Conservation (phyloP, 2,797 vertebrate genomes). For the Adrianichthys oophorus region DNA sequence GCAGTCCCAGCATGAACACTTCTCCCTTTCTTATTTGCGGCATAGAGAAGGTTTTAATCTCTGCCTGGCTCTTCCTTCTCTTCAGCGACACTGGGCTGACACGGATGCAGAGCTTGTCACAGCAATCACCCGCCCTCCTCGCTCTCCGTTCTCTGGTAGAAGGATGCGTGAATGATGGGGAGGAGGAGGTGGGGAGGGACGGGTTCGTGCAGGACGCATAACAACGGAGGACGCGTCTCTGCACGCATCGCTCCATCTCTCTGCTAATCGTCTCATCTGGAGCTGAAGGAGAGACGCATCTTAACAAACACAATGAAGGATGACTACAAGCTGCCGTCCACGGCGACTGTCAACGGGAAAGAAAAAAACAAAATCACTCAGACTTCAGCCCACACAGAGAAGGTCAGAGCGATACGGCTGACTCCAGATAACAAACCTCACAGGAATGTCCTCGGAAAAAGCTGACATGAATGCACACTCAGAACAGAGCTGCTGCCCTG, state of each 20-base stretch:
- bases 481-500: conserved; percentile 26
- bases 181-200: conserved; percentile 23
- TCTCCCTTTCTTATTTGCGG: no score
- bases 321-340: conserved; percentile 52
- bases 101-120: conserved; percentile 59
- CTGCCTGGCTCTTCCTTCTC: conserved; percentile 27
- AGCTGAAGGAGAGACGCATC: conserved; percentile 32
- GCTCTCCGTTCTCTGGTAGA: conserved; percentile 47
- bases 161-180: conserved; percentile 62
- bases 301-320: conserved; percentile 48
- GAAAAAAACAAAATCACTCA: conserved; percentile 26
- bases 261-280: conserved; percentile 48
- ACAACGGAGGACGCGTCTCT: conserved; percentile 54
- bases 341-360: conserved; percentile 51
- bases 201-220: conserved; percentile 59
- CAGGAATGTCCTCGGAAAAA: conserved; percentile 43
- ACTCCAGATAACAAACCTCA: conserved; percentile 39
- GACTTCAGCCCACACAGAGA: conserved; percentile 42
- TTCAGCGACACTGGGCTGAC: conserved; percentile 42
- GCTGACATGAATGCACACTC: conserved; percentile 33
- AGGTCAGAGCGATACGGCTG: conserved; percentile 43
- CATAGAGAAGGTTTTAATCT: conserved; percentile 53
- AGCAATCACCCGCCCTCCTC: conserved; percentile 63
- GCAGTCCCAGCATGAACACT: conserved; percentile 6
- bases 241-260: conserved; percentile 51